Conservation (phyloP, 2,888 invertebrate genomes). For the Strigamia maritima region DNA sequence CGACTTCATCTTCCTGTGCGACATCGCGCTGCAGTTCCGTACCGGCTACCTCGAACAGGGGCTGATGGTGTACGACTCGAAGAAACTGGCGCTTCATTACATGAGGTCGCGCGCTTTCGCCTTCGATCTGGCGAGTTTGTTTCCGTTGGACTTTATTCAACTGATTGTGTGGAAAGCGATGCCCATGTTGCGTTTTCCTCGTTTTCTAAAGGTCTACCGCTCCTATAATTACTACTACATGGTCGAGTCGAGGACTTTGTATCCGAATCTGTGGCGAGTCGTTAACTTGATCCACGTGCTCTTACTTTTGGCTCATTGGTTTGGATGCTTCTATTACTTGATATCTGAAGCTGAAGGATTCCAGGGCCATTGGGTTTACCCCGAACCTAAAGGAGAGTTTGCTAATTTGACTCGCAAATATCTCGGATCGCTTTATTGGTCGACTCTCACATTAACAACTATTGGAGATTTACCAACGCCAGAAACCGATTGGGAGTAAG, state of each 20-base stretch:
- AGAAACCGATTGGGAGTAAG: slow-evolving; percentile 95
- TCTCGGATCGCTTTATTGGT: slow-evolving; percentile 93
- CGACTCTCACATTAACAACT: slow-evolving; percentile 89
- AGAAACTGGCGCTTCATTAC: slow-evolving; percentile 85
- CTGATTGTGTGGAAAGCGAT: slow-evolving; percentile 69
- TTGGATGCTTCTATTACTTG: slow-evolving; percentile 94
- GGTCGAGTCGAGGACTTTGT: slow-evolving; percentile 91
- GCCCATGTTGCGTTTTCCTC: slow-evolving; percentile 70
- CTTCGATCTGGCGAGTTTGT: slow-evolving; percentile 74
- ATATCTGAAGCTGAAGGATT: slow-evolving; percentile 87
- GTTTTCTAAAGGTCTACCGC: slow-evolving; percentile 63
- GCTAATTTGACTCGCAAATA: slow-evolving; percentile 88
- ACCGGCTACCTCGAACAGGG: slow-evolving; percentile 95
- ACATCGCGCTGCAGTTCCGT: slow-evolving; percentile 85
- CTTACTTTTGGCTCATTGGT: slow-evolving; percentile 93
- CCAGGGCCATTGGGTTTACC: slow-evolving; percentile 58
- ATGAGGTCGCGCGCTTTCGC: slow-evolving; percentile 77
- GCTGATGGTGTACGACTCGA: slow-evolving; percentile 87
- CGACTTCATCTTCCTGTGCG: slow-evolving; percentile 81
- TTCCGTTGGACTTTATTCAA: slow-evolving; percentile 84
- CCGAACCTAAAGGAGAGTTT: slow-evolving; percentile 65
- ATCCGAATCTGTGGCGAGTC: slow-evolving; percentile 94
- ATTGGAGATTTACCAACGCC: slow-evolving; percentile 95
- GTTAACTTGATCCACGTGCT: slow-evolving; percentile 92
- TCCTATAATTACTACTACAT: slow-evolving; percentile 91